phyloP scores from a whole-genome alignment of 2,113 vertebrate genomes.

The Paramormyrops kingsleyae region DNA sequence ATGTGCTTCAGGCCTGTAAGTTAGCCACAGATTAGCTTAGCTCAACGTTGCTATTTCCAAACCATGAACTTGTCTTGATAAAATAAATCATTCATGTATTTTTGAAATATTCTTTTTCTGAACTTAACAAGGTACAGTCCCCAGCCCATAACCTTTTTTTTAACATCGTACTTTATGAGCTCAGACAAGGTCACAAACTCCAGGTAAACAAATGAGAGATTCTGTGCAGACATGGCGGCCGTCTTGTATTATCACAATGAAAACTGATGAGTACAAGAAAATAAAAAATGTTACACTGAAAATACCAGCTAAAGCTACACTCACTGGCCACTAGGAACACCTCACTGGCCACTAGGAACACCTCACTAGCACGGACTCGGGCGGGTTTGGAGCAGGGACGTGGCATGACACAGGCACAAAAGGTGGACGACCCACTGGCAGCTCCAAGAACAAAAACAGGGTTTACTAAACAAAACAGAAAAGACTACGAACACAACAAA shows the following conservation, averaged over 20 bases:
- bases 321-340: neutral
- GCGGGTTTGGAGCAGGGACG: too few species aligned
- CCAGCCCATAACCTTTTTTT: neutral
- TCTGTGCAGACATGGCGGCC: neutral
- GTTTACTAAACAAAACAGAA: too few species aligned
- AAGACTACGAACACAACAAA: too few species aligned
- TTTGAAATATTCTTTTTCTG: neutral
- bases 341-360: neutral
- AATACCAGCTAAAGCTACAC: neutral
- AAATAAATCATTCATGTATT: neutral
- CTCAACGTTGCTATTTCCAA: neutral
- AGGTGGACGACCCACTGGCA: too few species aligned
- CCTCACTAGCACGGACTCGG: neutral
- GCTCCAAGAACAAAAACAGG: too few species aligned
- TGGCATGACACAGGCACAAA: too few species aligned
- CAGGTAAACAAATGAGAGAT: neutral
- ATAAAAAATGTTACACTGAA: neutral
- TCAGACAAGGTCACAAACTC: neutral
- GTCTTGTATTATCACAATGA: neutral
- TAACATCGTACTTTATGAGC: neutral
- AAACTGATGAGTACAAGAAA: neutral
- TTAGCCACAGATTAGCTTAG: neutral
- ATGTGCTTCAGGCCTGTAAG: neutral
- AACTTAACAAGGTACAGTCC: neutral
- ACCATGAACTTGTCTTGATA: neutral